Evolutionary conservation across 2,113 vertebrate genomes (phyloP).

Genomic region (Hypomesus transpacificus): DNA sequence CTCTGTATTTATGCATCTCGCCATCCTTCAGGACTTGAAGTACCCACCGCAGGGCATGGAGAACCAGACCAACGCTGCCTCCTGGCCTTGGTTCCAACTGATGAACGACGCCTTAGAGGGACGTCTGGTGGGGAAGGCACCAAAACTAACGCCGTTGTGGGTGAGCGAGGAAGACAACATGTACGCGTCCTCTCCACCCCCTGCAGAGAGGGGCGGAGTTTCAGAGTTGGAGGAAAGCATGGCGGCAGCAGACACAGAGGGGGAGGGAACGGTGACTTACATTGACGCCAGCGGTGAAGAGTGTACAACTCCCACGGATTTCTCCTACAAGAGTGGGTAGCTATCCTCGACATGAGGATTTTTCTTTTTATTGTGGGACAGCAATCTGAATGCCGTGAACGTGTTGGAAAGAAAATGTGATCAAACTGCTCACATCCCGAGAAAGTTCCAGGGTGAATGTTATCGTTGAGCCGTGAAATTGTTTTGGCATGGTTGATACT

Average conservation of each 20-base stretch:
- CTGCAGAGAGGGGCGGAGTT: slow-evolving; percentile 45
- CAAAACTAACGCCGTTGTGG: slow-evolving; percentile 57
- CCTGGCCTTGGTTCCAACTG: slow-evolving; percentile 75
- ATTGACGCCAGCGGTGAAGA: slow-evolving; percentile 68
- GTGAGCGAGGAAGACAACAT: slow-evolving; percentile 57
- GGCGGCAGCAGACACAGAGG: slow-evolving; percentile 32
- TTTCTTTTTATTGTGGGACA: background rate
- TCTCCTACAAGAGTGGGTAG: slow-evolving; percentile 58
- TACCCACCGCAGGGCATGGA: slow-evolving; percentile 66
- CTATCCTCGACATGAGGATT: background rate
- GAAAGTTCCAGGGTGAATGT: too few species aligned
- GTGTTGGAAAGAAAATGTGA: too few species aligned
- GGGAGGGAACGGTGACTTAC: slow-evolving; percentile 49
- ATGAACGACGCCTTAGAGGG: slow-evolving; percentile 71
- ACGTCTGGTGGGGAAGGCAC: slow-evolving; percentile 56
- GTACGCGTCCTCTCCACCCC: slow-evolving; percentile 44
- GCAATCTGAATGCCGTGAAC: too few species aligned
- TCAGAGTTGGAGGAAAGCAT: slow-evolving; percentile 55
- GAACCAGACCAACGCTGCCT: slow-evolving; percentile 59
- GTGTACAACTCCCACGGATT: slow-evolving; percentile 55
- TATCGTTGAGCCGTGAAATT: too few species aligned
- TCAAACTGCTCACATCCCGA: too few species aligned
- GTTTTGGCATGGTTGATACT: too few species aligned
- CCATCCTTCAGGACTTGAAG: slow-evolving; percentile 58
- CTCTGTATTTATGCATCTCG: background rate